Base-by-base conservation (phyloP, 2,113 vertebrate species). In the Bubo bubo region DNA sequence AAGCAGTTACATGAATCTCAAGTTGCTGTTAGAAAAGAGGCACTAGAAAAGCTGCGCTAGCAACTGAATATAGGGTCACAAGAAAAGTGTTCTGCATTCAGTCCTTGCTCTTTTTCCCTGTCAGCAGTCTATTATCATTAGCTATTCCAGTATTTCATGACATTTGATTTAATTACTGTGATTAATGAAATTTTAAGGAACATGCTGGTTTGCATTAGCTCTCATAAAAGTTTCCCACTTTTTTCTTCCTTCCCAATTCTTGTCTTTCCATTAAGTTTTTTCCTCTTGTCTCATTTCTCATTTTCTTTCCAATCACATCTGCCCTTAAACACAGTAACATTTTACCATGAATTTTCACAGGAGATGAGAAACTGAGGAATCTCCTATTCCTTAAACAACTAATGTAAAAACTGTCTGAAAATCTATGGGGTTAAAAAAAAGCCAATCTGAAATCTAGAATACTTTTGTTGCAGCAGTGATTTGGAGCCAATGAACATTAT, bases 161-260 rank as follows among this genome's bases (percentile, higher is more conserved):
- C 45, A 86, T 74, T 64, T 64, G 24, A 72, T 35, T 76, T 56
- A 70, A 63, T 62, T 70, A 80, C 37, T 1, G 1, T 3, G 10
- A 95, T 62, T 28, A 95, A 86, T 14, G 6, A n/a, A 60, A 70
- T 90, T 92, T 80, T 55, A 94, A 93, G 67, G 49, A 86, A 87
- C 30, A 34, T 12, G 20, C 6, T 84, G 37, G 10, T 50, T 59
- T 87, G 59, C 12, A 50, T 37, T 58, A 86, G n/a, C 30, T 41
- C 17, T 77, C 67, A 55, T 30, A 77, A 67, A 60, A 11, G 5
- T n/a, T 84, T 89, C 32, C 17, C 12, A 32, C 27, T 26, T 60
- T 30, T 53, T 53, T 47, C 32, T 52, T 39, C 12, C n/a, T 50
- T 66, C 15, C 15, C 5, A 90, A 22, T 58, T 71, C n/a, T 70